Percentiles rank a stretch among this genome's conserved stretches.
phyloP scores from a whole-genome alignment of 64 coral and sea anemone species.

The Platygyra sinensis region DNA sequence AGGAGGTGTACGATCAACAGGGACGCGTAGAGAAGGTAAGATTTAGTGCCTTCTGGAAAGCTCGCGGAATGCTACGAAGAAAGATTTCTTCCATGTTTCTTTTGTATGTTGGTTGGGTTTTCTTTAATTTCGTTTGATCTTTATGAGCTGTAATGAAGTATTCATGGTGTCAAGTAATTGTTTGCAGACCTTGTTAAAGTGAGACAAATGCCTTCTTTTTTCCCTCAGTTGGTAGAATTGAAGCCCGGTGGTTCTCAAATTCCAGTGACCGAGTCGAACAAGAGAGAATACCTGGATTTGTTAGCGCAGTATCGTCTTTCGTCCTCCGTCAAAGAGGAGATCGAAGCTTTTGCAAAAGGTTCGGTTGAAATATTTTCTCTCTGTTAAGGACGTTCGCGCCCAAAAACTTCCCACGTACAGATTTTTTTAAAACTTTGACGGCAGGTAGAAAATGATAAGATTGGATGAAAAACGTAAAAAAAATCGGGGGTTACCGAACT shows the following conservation, averaged over 20 bases:
- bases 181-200: background rate
- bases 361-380: conserved; percentile 7
- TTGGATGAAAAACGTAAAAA: no score
- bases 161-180: background rate
- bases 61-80: no score
- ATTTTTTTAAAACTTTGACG: no score
- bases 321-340: conserved; percentile 60
- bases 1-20: conserved; percentile 72
- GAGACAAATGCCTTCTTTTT: background rate
- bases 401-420: no score
- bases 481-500: no score
- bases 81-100: background rate
- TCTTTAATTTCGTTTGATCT: background rate
- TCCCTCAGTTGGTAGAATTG: conserved; percentile 68
- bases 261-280: conserved; percentile 81
- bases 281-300: conserved; percentile 81
- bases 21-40: conserved; percentile 80
- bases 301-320: conserved; percentile 79
- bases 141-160: background rate
- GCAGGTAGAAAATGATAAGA: no score
- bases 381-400: no score
- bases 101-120: background rate
- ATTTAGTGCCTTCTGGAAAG: background rate
- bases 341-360: conserved; percentile 96
- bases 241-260: conserved; percentile 79